A percentile compares a stretch with the other conserved stretches of the same genome.
Evolutionary conservation across 2,113 vertebrate genomes (phyloP).

Genomic region (Eurypyga helias): DNA sequence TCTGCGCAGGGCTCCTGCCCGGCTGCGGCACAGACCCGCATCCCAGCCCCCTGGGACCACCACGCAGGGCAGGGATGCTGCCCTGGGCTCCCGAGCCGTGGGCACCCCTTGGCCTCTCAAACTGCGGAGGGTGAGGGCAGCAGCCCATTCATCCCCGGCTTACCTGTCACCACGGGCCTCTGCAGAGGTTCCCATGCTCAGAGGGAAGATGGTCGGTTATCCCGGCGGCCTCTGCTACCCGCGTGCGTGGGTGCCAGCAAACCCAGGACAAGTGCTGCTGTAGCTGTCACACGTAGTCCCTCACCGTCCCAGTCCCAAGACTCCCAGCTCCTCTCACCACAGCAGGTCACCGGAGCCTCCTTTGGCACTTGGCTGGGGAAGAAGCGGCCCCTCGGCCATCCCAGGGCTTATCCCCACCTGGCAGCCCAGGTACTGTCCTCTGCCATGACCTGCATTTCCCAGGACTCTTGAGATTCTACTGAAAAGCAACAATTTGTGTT

Average conservation of each 20-base stretch:
- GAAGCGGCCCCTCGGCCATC: accelerated
- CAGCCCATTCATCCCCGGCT: too few species aligned
- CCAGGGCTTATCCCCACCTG: neutral
- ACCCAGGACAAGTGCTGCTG: neutral
- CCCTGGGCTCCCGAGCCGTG: accelerated
- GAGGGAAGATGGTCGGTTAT: neutral
- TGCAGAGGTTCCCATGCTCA: accelerated
- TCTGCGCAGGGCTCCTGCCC: accelerated
- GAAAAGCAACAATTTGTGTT: neutral
- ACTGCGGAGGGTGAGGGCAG: accelerated
- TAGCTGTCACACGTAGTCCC: accelerated
- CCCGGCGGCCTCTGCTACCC: accelerated
- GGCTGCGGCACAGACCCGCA: neutral
- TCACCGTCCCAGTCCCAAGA: neutral
- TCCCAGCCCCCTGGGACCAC: neutral
- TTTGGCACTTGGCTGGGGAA: accelerated
- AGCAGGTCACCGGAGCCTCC: neutral
- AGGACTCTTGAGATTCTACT: neutral
- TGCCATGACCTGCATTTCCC: accelerated
- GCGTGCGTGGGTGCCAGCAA: accelerated
- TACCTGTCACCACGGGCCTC: neutral
- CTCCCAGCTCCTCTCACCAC: neutral
- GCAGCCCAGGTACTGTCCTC: neutral
- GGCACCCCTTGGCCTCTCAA: neutral
- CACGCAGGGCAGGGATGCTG: accelerated